A percentile compares a stretch with the other conserved stretches of the same genome.
Evolutionary conservation across 2,888 invertebrate species (phyloP).

Genomic region (Cheilosia grossa): DNA sequence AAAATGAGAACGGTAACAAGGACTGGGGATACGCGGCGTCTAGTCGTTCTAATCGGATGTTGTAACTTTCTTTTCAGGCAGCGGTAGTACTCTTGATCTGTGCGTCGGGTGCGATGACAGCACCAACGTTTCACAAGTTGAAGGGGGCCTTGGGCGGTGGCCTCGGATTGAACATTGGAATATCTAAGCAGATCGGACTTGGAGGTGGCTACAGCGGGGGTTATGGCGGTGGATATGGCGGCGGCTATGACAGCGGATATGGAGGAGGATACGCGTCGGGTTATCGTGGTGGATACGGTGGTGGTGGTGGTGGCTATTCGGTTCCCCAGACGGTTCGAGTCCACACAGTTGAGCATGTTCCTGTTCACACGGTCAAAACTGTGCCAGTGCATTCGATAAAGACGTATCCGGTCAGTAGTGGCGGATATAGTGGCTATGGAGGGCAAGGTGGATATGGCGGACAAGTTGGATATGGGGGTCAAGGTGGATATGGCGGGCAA

Average conservation of each 20-base stretch:
- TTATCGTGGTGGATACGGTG: slow-evolving; percentile 22
- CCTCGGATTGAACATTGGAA: slow-evolving; percentile 51
- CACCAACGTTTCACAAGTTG: slow-evolving; percentile 60
- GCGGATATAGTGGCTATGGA: slow-evolving; percentile 31
- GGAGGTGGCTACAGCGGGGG: slow-evolving; percentile 59
- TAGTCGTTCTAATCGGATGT: background rate
- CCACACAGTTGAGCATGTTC: slow-evolving; percentile 61
- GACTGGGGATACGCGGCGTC: slow-evolving; percentile 25
- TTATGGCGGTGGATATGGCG: slow-evolving; percentile 35
- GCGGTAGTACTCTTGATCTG: slow-evolving; percentile 43
- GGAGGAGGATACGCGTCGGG: slow-evolving; percentile 24
- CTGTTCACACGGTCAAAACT: slow-evolving; percentile 65
- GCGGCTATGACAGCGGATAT: slow-evolving; percentile 26
- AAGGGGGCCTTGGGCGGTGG: slow-evolving; percentile 51
- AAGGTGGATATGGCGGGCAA: slow-evolving; percentile 25
- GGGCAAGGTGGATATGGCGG: slow-evolving; percentile 37
- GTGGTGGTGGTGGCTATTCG: slow-evolving; percentile 56
- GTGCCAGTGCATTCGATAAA: slow-evolving; percentile 62
- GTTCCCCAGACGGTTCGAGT: slow-evolving; percentile 50
- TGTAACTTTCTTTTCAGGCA: slow-evolving; percentile 34
- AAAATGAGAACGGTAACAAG: slow-evolving; percentile 67
- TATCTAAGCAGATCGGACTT: slow-evolving; percentile 45
- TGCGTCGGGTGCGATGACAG: slow-evolving; percentile 41
- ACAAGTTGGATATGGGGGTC: slow-evolving; percentile 31
- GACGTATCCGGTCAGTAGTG: slow-evolving; percentile 28